Evolutionary conservation across 2,113 vertebrate species (phyloP), one percentile per base, ranked within the genome.

Genomic region (Hoplias malabaricus): DNA sequence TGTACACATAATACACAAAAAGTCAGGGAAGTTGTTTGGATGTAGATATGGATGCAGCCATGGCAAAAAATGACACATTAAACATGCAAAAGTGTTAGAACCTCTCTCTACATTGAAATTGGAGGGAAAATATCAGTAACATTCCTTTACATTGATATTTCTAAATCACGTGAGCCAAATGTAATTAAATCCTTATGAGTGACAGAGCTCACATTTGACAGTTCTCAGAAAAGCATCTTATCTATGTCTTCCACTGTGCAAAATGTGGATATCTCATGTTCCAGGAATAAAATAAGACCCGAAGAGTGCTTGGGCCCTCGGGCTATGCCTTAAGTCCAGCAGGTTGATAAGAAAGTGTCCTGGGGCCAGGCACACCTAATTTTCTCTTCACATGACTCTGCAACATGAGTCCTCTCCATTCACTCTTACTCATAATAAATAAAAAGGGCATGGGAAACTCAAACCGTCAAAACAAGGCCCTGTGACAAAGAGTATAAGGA

Each of bases 401-500:
- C 69, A 90, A 90, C 79, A 61, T 12, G 82, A 89, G 75, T 82
- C 6, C 16, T 1, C 21, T 67, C 76, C 61, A 83, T 85, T 86
- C 57, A 66, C 73, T 78, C 79, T 43, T 46, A 31, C 77, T 84
- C 25, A 79, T 70, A 73, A 72, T 65, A 68, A 85, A 79, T 86
- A 61, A 78, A 86, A 16, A 23, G 69, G 31, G 69, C 75, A 76
- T 59, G 56, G 38, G 86, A 62, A 88, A 90, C 62, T 25, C 0
- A 78, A 88, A 80, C 69, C 42, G 14, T n/a, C 73, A 50, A 78
- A 82, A 86, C 68, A 33, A 78, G 54, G 54, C 25, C 43, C 23
- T 12, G 5, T 19, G 42, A 89, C 78, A 90, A 87, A 77, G 54
- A 67, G 71, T 23, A 50, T 14, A 72, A 34, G 11, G 14, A 36